phyloP scores from a whole-genome alignment of 2,797 vertebrate species.

The Tokudaia tokunoshimensis region DNA sequence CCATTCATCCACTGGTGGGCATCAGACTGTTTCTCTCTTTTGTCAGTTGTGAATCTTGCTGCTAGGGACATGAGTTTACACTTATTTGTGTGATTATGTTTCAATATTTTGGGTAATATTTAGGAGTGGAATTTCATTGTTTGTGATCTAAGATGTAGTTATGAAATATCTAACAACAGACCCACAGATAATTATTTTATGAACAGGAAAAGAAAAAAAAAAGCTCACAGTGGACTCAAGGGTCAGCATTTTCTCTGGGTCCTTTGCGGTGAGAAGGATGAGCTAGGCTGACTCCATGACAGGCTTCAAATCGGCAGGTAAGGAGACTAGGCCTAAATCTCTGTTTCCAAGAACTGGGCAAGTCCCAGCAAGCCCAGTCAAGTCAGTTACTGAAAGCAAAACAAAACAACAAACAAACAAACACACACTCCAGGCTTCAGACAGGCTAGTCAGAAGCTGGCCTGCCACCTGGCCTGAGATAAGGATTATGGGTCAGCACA shows the following conservation, averaged over 20 bases:
- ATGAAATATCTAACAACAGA: neutral
- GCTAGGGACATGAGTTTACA: neutral
- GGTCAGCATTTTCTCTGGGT: neutral
- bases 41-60: neutral
- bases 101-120: neutral
- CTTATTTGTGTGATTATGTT: neutral
- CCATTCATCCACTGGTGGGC: neutral
- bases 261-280: neutral
- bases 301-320: too few relatives aligned
- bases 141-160: neutral
- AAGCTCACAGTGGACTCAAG: neutral
- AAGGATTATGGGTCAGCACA: too few relatives aligned
- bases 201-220: neutral
- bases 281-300: too few relatives aligned
- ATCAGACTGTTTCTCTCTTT: neutral
- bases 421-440: too few relatives aligned
- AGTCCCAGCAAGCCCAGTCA: too few relatives aligned
- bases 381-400: too few relatives aligned
- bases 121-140: neutral
- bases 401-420: too few relatives aligned
- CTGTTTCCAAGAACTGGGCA: too few relatives aligned
- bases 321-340: too few relatives aligned
- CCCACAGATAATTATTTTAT: neutral
- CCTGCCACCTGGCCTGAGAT: too few relatives aligned
- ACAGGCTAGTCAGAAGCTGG: too few relatives aligned